phyloP scores from a whole-genome alignment of 2,888 invertebrate genomes.

The Orchesellides sinensis region DNA sequence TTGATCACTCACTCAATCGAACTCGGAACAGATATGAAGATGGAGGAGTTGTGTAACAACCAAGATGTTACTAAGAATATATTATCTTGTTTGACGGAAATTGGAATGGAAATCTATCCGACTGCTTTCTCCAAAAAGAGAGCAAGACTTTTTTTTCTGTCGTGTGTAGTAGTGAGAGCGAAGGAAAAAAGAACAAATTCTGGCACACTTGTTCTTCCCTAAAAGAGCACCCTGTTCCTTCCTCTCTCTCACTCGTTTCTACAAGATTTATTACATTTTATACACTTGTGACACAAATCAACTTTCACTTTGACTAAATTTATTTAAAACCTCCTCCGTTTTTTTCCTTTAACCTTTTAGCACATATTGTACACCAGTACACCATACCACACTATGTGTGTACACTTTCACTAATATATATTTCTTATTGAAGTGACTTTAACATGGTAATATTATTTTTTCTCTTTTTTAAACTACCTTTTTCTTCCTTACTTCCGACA shows the following conservation, averaged over 20 bases:
- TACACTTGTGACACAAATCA: slow-evolving; percentile 44
- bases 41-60: no score
- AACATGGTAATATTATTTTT: slow-evolving; percentile 8
- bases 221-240: neutral
- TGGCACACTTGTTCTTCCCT: no score
- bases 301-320: slow-evolving; percentile 13
- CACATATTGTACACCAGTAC: slow-evolving; percentile 12
- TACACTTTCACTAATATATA: slow-evolving; percentile 23
- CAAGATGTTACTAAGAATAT: no score
- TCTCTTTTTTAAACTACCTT: neutral
- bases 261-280: slow-evolving; percentile 54
- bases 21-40: no score
- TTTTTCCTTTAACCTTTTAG: no score
- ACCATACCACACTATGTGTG: neutral
- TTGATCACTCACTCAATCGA: slow-evolving; percentile 8
- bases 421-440: slow-evolving; percentile 4
- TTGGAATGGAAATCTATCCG: no score
- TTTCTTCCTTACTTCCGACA: slow-evolving; percentile 30
- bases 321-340: no score
- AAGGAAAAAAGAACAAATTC: no score
- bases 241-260: neutral
- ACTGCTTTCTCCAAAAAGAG: no score
- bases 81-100: no score
- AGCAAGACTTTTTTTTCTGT: no score
- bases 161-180: no score